Percentiles rank a stretch among this genome's conserved stretches.
Evolutionary conservation across 2,888 invertebrate genomes (phyloP).

Genomic region (Ormyrus rosae): DNA sequence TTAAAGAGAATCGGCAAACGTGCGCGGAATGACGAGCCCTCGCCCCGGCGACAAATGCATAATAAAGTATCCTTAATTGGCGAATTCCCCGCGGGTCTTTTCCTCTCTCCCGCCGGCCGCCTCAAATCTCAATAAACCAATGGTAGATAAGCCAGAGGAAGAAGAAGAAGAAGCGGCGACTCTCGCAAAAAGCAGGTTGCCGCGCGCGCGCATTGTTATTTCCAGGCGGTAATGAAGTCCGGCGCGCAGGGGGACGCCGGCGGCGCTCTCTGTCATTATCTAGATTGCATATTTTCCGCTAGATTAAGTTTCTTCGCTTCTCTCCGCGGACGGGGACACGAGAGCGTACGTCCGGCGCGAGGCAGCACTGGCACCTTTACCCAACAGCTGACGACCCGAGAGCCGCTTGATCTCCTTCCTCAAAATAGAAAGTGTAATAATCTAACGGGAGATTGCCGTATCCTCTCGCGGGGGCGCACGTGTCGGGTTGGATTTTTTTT

Average conservation of each 20-base stretch:
- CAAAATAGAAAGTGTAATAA: slow-evolving; percentile 34
- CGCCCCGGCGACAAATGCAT: slow-evolving; percentile 51
- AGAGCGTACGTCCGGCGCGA: background rate
- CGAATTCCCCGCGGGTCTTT: slow-evolving; percentile 43
- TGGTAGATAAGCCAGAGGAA: no score
- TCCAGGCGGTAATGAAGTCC: slow-evolving; percentile 67
- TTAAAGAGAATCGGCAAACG: slow-evolving; percentile 60
- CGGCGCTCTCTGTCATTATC: slow-evolving; percentile 71
- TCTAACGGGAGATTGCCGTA: slow-evolving; percentile 8
- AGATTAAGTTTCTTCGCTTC: slow-evolving; percentile 69
- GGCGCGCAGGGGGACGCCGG: slow-evolving; percentile 64
- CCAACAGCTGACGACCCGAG: background rate
- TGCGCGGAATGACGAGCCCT: slow-evolving; percentile 57
- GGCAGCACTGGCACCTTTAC: slow-evolving; percentile 6
- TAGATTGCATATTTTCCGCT: slow-evolving; percentile 75
- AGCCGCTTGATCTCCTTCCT: slow-evolving; percentile 12
- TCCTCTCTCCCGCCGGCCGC: no score
- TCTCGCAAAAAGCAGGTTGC: background rate
- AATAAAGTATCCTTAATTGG: slow-evolving; percentile 56
- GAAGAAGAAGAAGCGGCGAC: background rate
- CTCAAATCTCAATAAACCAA: no score
- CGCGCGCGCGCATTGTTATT: background rate
- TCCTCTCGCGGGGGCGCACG: no score
- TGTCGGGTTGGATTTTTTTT: no score
- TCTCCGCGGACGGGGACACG: background rate